Percentiles rank a stretch among this genome's conserved stretches.
These are phyloP conservation scores for Trachops cirrhosus DNA, from an alignment of 2,797 vertebrate genomes.

Conservation along the genomic window DNA sequence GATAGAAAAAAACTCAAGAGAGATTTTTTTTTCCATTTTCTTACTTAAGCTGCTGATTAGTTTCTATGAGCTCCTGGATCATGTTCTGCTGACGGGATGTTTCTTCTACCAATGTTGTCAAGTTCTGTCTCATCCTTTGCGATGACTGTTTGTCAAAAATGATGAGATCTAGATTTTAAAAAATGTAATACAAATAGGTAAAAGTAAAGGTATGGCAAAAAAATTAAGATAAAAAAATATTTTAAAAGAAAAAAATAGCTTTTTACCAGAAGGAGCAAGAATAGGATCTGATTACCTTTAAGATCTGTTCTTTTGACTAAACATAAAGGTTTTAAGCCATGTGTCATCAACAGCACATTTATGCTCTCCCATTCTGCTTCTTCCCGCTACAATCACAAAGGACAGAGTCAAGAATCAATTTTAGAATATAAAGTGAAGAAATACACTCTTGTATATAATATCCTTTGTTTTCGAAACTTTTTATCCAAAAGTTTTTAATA, in stretches of 20 bases:
- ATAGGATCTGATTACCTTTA: conserved; percentile 81
- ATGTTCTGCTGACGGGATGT: conserved; percentile 87
- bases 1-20: background rate
- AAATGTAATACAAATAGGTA: conserved; percentile 10
- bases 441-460: background rate
- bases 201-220: conserved; percentile 22
- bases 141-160: conserved; percentile 87
- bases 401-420: background rate
- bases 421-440: background rate
- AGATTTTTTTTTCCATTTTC: background rate
- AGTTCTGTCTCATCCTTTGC: conserved; percentile 82
- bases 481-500: background rate
- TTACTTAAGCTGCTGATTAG: conserved; percentile 91
- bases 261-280: background rate
- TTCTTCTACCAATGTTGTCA: conserved; percentile 88
- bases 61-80: conserved; percentile 89
- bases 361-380: conserved; percentile 89
- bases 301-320: conserved; percentile 81
- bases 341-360: conserved; percentile 85
- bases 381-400: conserved; percentile 83
- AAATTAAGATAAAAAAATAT: background rate
- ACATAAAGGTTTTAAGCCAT: conserved; percentile 87
- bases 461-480: conserved; percentile 16
- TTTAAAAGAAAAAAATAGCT: background rate
- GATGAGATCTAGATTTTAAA: conserved; percentile 83